Percentiles rank a stretch among this genome's conserved stretches.
Conservation (phyloP, 1,140 invertebrate species). For the Yoshiicerus persimilis region DNA sequence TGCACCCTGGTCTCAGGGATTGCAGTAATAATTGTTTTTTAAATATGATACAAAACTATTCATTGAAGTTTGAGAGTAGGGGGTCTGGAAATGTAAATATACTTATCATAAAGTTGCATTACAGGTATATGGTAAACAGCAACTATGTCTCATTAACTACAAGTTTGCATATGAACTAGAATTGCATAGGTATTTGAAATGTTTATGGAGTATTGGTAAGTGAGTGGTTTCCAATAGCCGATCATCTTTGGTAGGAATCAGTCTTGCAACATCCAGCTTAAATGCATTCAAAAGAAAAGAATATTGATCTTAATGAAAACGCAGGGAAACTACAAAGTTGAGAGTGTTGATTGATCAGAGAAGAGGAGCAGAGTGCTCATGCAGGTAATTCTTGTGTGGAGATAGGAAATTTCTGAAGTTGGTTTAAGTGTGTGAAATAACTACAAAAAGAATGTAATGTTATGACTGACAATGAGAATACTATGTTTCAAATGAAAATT, state of each 20-base stretch:
- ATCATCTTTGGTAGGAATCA: conserved; percentile 1
- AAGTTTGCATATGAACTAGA: not conserved
- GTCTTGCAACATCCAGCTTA: conserved; percentile 21
- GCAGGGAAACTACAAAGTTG: not conserved
- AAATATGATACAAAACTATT: no score
- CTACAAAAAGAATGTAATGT: no score
- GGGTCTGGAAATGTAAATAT: no score
- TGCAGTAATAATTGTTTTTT: no score
- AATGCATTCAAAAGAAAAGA: not conserved
- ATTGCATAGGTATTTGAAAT: not conserved
- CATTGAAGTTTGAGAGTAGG: no score
- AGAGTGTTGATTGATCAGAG: not conserved
- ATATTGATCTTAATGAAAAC: not conserved
- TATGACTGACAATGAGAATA: no score
- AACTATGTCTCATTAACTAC: no score
- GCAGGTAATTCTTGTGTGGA: not conserved
- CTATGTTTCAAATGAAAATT: no score
- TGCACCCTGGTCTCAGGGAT: no score
- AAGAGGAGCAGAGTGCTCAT: not conserved
- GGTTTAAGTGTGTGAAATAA: not conserved
- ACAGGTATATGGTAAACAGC: no score
- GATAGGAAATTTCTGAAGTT: not conserved
- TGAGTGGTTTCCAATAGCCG: not conserved
- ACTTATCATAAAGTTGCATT: not conserved
- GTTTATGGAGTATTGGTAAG: not conserved